Base-by-base conservation (phyloP, 2,888 invertebrate genomes). In the Syritta pipiens region DNA sequence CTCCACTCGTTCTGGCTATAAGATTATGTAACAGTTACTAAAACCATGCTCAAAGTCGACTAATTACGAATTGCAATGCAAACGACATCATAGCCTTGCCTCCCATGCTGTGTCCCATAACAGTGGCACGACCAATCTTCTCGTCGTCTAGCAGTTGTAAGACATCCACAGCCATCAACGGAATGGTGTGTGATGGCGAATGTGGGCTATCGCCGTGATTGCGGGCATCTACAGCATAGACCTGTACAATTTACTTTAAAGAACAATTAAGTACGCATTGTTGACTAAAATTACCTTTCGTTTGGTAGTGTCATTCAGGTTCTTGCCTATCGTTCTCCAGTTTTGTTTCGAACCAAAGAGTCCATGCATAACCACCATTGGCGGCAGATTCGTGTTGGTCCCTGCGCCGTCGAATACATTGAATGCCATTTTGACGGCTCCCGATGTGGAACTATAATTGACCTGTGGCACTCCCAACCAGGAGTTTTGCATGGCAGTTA, bases 51-150 rank as follows among this genome's bases (percentile, higher is more conserved):
- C 6, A 5, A 42, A 1, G 5, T 20, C 3, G 19, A n/a, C n/a
- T n/a, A 82, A 88, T 83, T 89, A 94, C 94, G 89, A 93, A 90
- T 86, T 91, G 91, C 53, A 97, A 90, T 40, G 97, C 94, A 57
- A 95, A 90, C 59, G 92, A 91, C 97, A 98, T 97, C 84, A 94
- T 94, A 3, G 95, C 92, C 76, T 96, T 92, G 14, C 97, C 98
- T 14, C 98, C 98, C 97, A 98, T 97, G 83, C 97, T 97, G 88
- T 98, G 98, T 0, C 98, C 98, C 84, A 98, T 87, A 14, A 96
- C 85, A 3, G 93, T 90, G 1, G 93, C 92, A 86, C 93, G 93
- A 0, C 90, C 86, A 49, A 96, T 90, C 17, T 91, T 89, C 42
- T 93, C 86, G 81, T 93, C 91, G 82, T 92, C 90, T 72, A 95